A percentile compares a stretch with the other conserved stretches of the same genome.
phyloP scores from a whole-genome alignment of 2,888 invertebrate species.

The Catocala fraxini region DNA sequence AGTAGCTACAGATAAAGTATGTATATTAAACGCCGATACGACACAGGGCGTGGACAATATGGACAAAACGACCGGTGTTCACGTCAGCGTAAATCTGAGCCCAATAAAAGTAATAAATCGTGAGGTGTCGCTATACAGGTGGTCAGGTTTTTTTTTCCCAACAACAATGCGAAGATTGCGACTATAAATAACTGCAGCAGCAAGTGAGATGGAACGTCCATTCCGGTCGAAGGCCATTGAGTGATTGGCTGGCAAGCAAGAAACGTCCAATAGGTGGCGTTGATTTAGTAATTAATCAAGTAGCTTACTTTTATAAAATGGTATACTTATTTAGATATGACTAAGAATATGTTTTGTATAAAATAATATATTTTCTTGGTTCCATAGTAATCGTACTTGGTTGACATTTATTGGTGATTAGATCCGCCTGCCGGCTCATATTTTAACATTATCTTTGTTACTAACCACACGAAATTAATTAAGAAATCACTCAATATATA shows the following conservation, averaged over 20 bases:
- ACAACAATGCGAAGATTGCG: constrained; percentile 76
- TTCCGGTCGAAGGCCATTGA: constrained; percentile 68
- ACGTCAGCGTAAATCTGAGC: constrained; percentile 65
- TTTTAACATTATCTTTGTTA: no score
- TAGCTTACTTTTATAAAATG: constrained; percentile 15
- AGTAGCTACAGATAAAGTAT: not conserved
- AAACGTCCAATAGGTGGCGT: constrained; percentile 76
- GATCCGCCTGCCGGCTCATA: no score
- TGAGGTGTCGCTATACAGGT: constrained; percentile 68
- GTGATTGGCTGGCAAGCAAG: constrained; percentile 74
- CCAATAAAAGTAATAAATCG: constrained; percentile 78
- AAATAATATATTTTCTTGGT: no score
- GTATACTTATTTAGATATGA: no score
- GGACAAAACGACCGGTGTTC: constrained; percentile 53
- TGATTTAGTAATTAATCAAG: constrained; percentile 83
- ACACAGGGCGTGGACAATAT: constrained; percentile 31
- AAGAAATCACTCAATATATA: not conserved
- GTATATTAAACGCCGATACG: constrained; percentile 34
- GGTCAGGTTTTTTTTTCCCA: constrained; percentile 66
- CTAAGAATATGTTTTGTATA: no score
- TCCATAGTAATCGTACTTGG: no score
- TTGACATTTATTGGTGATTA: no score
- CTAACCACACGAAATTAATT: no score
- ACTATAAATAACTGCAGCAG: constrained; percentile 79
- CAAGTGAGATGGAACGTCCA: constrained; percentile 69